phyloP scores from a whole-genome alignment of 2,797 vertebrate species.

The Echiichthys vipera region DNA sequence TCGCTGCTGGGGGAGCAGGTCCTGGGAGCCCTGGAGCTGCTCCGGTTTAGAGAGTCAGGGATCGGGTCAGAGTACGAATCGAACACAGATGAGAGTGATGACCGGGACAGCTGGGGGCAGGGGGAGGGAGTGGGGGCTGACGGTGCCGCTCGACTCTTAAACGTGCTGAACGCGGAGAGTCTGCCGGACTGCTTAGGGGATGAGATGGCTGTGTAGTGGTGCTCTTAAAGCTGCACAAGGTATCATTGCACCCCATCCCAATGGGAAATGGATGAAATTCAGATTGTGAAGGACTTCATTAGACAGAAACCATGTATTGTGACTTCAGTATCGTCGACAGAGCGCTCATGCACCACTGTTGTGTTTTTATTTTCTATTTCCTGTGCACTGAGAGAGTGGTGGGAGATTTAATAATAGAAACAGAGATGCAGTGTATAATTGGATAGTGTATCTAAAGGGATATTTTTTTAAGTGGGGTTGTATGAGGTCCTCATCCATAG shows the following conservation, averaged over 20 bases:
- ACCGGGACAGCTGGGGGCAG: slow-evolving; percentile 93
- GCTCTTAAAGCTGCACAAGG: slow-evolving; percentile 1
- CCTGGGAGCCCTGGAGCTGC: slow-evolving; percentile 92
- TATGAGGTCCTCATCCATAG: neutral
- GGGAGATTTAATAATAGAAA: neutral
- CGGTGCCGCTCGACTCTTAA: slow-evolving; percentile 68
- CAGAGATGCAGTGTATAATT: neutral
- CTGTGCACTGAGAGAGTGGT: slow-evolving; percentile 5
- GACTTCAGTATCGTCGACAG: slow-evolving; percentile 17
- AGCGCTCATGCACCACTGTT: neutral
- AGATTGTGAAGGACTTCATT: slow-evolving; percentile 31
- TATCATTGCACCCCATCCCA: slow-evolving; percentile 5
- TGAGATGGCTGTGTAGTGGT: slow-evolving; percentile 89
- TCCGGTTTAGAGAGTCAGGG: slow-evolving; percentile 94
- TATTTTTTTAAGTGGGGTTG: neutral
- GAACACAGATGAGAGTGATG: slow-evolving; percentile 95
- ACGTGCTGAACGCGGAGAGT: slow-evolving; percentile 88
- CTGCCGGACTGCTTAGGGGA: slow-evolving; percentile 91
- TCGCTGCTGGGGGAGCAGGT: slow-evolving; percentile 83
- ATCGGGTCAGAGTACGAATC: slow-evolving; percentile 96
- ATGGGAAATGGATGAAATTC: slow-evolving; percentile 17
- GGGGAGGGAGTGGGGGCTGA: slow-evolving; percentile 78
- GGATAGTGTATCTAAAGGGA: no score
- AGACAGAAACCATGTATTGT: slow-evolving; percentile 22
- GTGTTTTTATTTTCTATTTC: slow-evolving; percentile 2